These are phyloP conservation scores for Cyclargus thomasi DNA, from an alignment of 1,140 invertebrate species.

Conservation along the genomic window DNA sequence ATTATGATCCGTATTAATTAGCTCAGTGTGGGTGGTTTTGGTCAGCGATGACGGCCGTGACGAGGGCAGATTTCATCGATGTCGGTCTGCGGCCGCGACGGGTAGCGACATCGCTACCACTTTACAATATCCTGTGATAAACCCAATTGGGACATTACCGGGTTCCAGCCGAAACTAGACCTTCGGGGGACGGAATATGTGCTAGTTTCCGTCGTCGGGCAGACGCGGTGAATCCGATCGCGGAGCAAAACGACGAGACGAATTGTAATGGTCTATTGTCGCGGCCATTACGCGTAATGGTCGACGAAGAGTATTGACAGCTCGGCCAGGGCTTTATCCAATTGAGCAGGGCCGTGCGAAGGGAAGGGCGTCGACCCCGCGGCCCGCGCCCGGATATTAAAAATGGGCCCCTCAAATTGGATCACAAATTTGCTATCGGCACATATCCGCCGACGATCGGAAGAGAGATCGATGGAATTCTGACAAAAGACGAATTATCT, in stretches of 20 bases:
- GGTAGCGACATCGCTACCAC: constrained; percentile 57
- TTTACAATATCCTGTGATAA: constrained; percentile 69
- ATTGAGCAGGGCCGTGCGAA: constrained; percentile 60
- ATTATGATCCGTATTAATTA: background rate
- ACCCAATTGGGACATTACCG: constrained; percentile 55
- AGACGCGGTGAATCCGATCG: constrained; percentile 30
- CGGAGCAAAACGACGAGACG: constrained; percentile 47
- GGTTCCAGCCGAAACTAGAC: constrained; percentile 35
- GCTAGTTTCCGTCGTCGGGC: constrained; percentile 36
- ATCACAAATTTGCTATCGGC: constrained; percentile 56
- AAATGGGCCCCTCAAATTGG: constrained; percentile 64
- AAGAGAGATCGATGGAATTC: constrained; percentile 43
- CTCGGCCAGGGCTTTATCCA: constrained; percentile 55
- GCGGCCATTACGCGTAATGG: constrained; percentile 65
- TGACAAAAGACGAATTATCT: constrained; percentile 34
- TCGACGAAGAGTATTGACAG: constrained; percentile 68
- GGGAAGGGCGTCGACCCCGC: constrained; percentile 56
- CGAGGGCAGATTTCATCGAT: constrained; percentile 19
- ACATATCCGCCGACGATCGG: constrained; percentile 34
- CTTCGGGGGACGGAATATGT: constrained; percentile 44
- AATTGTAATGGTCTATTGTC: constrained; percentile 71
- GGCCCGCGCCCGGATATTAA: constrained; percentile 58
- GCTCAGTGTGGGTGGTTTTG: background rate
- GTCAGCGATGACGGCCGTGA: constrained; percentile 14
- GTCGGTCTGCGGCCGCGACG: constrained; percentile 36